phyloP scores from a whole-genome alignment of 1,140 invertebrate genomes.

The Bombus waltoni region DNA sequence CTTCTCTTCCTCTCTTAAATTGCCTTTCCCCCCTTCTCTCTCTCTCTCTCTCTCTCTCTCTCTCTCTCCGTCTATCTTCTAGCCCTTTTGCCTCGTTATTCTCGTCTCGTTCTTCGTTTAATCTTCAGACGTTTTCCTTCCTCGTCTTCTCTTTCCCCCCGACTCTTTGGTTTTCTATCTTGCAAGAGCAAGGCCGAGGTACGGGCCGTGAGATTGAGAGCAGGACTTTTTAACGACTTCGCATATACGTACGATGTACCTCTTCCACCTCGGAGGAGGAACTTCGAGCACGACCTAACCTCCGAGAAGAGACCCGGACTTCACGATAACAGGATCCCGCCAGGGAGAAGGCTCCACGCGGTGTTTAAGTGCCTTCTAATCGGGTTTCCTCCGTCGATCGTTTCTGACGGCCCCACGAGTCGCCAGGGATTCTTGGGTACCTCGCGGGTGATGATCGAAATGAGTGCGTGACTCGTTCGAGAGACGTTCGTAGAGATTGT shows the following conservation, averaged over 20 bases:
- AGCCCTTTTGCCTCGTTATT: background rate
- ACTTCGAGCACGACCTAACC: background rate
- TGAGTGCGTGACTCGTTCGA: no score
- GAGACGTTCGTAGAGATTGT: background rate
- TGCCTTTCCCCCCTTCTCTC: no score
- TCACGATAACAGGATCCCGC: slow-evolving; percentile 50
- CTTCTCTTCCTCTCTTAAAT: background rate
- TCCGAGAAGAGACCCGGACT: slow-evolving; percentile 23
- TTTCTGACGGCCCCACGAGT: background rate
- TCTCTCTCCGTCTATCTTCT: no score
- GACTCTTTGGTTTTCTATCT: background rate
- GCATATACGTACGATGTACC: slow-evolving; percentile 23
- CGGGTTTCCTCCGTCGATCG: slow-evolving; percentile 36
- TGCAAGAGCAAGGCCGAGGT: slow-evolving; percentile 14
- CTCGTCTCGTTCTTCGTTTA: slow-evolving; percentile 37
- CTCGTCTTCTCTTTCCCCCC: background rate
- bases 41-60: no score
- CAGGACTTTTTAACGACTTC: slow-evolving; percentile 65
- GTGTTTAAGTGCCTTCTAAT: slow-evolving; percentile 59
- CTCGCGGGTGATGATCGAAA: background rate
- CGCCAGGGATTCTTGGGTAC: background rate
- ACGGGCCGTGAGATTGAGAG: slow-evolving; percentile 66
- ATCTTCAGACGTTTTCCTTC: slow-evolving; percentile 12
- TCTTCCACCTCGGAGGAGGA: background rate
- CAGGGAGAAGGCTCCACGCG: slow-evolving; percentile 16